Evolutionary conservation across 2,113 vertebrate species (phyloP), one percentile per base, ranked within the genome.

Genomic region (Centropus unirufus): DNA sequence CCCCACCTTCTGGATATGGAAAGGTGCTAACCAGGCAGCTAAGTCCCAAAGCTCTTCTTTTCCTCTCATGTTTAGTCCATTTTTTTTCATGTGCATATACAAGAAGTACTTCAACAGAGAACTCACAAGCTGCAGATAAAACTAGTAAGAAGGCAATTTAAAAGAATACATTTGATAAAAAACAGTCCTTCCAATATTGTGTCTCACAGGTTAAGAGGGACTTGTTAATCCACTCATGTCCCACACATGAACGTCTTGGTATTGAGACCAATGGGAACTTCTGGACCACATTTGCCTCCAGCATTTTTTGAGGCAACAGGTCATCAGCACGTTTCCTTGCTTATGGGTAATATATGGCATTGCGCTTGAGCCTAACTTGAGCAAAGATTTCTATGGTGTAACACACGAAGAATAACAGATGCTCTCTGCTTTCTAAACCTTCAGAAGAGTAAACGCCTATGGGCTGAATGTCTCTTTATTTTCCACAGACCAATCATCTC

Each of bases 201-300:
- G 76, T 93, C 90, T 90, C 88, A 80, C 11, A 91, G 30, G 17
- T 87, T 90, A 84, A 93, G 93, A 64, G 83, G 90, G 72, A 54
- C 34, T 59, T 85, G 40, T n/a, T 84, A 64, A 58, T 62, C 42
- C 9, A 46, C 6, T 44, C n/a, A 34, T 52, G 89, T 86, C 68
- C 89, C 92, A 96, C 87, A 93, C 91, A 78, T 47, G 44, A 96
- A 96, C 87, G 29, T 62, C 46, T 32, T 2, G 2, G 32, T 44
- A 55, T 0, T 63, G 70, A 51, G 52, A 72, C 8, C 14, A n/a
- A 2, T 0, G 5, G 0, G 11, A 84, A 30, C 11, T 47, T 77
- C 27, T 49, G 23, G 42, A 69, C 12, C 8, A 3, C 12, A 62
- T 44, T 51, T 74, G 12, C 47, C 51, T 52, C 30, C 39, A 76